Base-by-base conservation (phyloP, 1,140 invertebrate species). In the Cecropterus lyciades region DNA sequence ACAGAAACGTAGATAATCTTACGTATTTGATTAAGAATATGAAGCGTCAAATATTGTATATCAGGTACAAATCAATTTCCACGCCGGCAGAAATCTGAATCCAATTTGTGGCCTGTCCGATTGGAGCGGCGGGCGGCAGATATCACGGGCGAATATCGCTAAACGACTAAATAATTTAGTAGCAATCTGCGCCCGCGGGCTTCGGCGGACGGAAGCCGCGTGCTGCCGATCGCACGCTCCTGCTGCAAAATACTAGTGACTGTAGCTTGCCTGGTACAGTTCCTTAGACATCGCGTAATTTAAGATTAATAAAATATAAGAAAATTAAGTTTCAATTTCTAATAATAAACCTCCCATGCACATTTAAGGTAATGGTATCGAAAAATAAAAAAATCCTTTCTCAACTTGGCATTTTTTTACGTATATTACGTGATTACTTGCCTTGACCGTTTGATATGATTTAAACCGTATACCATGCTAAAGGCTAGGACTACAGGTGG, bases 151-250 rank as follows among this genome's bases (percentile, higher is more conserved):
- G 82, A 90, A 91, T 91, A 89, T 91, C 86, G 81, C 86, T 91
- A 91, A 91, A 89, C 87, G 82, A 84, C 82, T 90, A 88, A 91
- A 91, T 91, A 85, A 91, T 91, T 91, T 88, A 91, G 87, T 82
- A 82, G 84, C 86, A 85, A 87, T 89, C 85, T 84, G 81, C 43
- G 42, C 40, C 43, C 16, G 43, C 40, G 42, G 63, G 53, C 63
- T 37, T 33, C 42, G 63, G 40, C 40, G 40, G 14, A 65, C 33
- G 40, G 16, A 57, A 64, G 15, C 62, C 40, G 40, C 13, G 40
- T 43, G 40, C 40, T 43, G 40, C 40, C 40, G 40, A 43, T 43
- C 40, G n/a, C 13, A 43, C 13, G 40, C 13, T 43, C 40, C 40
- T 13, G 6, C 7, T 43, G n/a, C 40, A 13, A 13, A 6, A 13